These are phyloP conservation scores for Micromesistius poutassou DNA, from an alignment of 2,797 vertebrate genomes.

Conservation along the genomic window DNA sequence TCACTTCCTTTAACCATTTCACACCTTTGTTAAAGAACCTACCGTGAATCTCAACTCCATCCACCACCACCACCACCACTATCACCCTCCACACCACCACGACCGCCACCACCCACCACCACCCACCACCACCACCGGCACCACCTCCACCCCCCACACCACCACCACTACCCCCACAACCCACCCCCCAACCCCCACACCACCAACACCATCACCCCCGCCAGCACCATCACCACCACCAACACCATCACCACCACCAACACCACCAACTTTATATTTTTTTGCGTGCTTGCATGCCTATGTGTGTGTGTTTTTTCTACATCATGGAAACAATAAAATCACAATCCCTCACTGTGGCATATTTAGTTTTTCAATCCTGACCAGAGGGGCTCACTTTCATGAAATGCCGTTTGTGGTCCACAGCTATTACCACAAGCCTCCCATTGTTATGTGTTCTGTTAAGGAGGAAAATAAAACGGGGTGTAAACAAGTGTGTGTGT, in stretches of 20 bases:
- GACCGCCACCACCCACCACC: no score
- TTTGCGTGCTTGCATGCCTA: not conserved
- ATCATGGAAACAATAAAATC: not conserved
- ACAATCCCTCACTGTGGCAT: not conserved
- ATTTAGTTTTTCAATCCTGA: not conserved
- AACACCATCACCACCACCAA: not conserved
- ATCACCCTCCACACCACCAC: no score
- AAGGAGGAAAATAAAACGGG: constrained; percentile 10
- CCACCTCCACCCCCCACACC: not conserved
- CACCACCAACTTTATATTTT: no score
- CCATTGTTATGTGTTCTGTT: constrained; percentile 5
- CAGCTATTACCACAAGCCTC: not conserved
- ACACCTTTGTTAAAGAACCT: constrained; percentile 14
- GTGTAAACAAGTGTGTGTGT: not conserved
- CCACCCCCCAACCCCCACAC: no score
- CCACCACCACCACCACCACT: not conserved
- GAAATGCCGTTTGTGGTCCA: not conserved
- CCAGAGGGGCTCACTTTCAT: not conserved
- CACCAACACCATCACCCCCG: no score
- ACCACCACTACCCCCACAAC: not conserved
- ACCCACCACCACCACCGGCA: no score
- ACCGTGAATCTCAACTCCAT: not conserved
- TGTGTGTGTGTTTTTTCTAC: not conserved
- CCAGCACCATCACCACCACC: no score
- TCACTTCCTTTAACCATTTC: constrained; percentile 10